Percentiles rank a stretch among this genome's conserved stretches.
Conservation (phyloP, 2,113 vertebrate genomes). For the Misgurnus mizolepis region DNA sequence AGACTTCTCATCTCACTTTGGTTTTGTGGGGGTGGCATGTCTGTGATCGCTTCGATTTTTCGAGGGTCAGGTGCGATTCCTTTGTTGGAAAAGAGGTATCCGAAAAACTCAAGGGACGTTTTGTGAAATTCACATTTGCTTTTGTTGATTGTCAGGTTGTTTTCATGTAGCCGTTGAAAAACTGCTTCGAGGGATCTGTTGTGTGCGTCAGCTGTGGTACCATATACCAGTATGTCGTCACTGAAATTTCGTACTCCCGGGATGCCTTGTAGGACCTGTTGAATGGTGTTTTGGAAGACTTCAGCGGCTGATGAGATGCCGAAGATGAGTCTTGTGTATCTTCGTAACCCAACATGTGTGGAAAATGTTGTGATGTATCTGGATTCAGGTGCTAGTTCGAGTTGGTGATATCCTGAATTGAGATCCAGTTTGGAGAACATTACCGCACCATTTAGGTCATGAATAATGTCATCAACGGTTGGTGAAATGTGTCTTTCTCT, state of each 20-base stretch:
- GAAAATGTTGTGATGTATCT: background rate
- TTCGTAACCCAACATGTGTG: background rate
- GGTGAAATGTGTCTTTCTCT: background rate
- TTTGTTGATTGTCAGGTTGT: background rate
- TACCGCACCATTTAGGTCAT: background rate
- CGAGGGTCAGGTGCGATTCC: background rate
- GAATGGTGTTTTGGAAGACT: slow-evolving; percentile 1
- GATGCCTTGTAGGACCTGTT: background rate
- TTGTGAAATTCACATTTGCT: slow-evolving; percentile 5
- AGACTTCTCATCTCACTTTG: background rate
- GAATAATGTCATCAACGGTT: background rate
- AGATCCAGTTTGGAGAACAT: slow-evolving; percentile 9
- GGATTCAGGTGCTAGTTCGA: background rate
- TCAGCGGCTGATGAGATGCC: background rate
- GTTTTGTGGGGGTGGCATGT: background rate
- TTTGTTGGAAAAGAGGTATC: background rate
- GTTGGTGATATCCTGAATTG: background rate
- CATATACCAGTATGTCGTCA: background rate
- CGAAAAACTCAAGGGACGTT: background rate
- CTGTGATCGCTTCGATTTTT: background rate
- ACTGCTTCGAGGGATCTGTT: background rate
- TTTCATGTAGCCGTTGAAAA: background rate
- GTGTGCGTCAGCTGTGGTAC: background rate
- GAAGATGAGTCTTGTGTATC: background rate
- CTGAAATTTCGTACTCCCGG: background rate